phyloP scores from a whole-genome alignment of 2,797 vertebrate species.

The Coendou prehensilis region DNA sequence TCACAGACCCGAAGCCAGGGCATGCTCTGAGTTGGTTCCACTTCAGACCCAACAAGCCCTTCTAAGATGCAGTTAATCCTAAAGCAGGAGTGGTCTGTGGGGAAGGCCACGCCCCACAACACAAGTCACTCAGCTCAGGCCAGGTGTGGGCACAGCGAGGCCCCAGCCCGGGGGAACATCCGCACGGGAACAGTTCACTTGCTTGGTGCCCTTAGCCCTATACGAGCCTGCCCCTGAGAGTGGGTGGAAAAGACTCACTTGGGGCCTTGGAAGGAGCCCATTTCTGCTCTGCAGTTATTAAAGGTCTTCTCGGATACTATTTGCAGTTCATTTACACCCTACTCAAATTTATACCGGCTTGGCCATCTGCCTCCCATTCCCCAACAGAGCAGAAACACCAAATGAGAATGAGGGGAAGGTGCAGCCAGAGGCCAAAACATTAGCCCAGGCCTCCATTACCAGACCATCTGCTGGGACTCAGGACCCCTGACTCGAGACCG shows the following conservation, averaged over 20 bases:
- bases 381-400: neutral
- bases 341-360: neutral
- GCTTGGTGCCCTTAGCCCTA: neutral
- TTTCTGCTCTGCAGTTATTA: neutral
- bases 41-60: neutral
- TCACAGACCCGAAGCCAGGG: neutral
- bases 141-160: neutral
- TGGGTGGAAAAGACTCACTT: neutral
- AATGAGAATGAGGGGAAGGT: rapidly evolving
- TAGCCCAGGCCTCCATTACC: rapidly evolving
- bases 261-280: neutral
- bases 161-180: neutral
- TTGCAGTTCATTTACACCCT: neutral
- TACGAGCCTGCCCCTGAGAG: neutral
- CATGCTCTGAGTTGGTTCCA: neutral
- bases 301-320: neutral
- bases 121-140: neutral
- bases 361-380: neutral
- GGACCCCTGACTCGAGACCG: neutral
- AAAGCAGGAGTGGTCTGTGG: conserved; percentile 58
- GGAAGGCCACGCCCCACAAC: neutral
- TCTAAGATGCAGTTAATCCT: conserved; percentile 12
- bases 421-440: neutral
- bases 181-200: rapidly evolving
- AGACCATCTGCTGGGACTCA: neutral